Evolutionary conservation across 2,113 vertebrate genomes (phyloP), one percentile per base, ranked within the genome.

Genomic region (Cranoglanis bouderius): DNA sequence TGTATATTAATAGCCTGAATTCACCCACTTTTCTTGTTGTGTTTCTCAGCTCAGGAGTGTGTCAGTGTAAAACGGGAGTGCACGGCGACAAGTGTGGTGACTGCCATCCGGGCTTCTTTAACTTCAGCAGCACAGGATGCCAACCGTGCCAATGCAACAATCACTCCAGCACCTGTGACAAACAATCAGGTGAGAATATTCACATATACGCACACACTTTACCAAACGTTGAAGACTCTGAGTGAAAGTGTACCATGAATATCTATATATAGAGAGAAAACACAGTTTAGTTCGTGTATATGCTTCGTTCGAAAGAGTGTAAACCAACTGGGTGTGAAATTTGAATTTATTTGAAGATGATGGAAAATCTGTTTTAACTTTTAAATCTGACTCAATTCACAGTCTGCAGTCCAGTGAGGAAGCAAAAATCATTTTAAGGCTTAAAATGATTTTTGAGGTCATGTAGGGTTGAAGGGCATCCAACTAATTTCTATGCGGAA

Each of bases 111-210:
- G 93, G 92, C 26, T 94, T 89, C 89, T 91, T 87, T 43, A 43
- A 85, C n/a, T 92, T 92, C 84, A 92, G 90, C 90, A 90, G 78
- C 70, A 87, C 90, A 4, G 92, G 93, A 3, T 93, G 92, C 84
- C 92, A 90, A 65, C 90, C 88, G 0, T 94, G 93, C 81, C 92
- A 91, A 35, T 94, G 93, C 77, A 92, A 92, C 89, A 92, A 92
- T 84, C 93, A 92, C 84, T 91, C 90, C 90, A 92, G 38, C 72
- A 81, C 70, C 92, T 94, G 93, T 63, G 88, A 92, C 88, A 88
- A 88, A 53, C 92, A 91, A 82, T 91, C 92, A 87, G 93, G 93
- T 94, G 88, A 91, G 91, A 57, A 32, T 13, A 51, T 43, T 59
- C 80, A 26, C 80, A 59, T 63, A 32, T 13, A 9, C 8, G 7